Percentiles rank a stretch among this genome's conserved stretches.
These are phyloP conservation scores for Myotis findleyi DNA, from an alignment of 2,797 vertebrate species.

Conservation along the genomic window DNA sequence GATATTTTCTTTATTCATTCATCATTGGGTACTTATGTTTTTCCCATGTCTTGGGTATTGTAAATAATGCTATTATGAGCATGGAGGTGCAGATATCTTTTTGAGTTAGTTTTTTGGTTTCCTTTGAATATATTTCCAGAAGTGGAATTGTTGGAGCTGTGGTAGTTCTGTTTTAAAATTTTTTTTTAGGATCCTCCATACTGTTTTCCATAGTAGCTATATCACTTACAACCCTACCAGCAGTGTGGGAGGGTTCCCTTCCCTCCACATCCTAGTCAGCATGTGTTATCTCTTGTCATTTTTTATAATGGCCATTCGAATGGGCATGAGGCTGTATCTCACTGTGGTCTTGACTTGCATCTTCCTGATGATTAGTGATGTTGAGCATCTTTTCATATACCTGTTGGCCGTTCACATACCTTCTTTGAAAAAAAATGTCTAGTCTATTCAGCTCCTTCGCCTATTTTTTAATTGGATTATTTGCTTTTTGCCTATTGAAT, in stretches of 20 bases:
- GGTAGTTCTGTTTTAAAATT: neutral
- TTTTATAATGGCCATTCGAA: neutral
- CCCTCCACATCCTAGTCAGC: neutral
- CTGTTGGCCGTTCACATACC: neutral
- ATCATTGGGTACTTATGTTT: neutral
- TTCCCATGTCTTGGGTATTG: neutral
- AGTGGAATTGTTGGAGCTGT: neutral
- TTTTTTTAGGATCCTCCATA: neutral
- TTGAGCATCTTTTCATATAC: neutral
- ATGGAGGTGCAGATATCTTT: neutral
- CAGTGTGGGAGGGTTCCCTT: neutral
- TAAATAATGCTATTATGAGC: neutral
- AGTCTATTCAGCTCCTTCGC: neutral
- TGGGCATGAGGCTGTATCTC: neutral
- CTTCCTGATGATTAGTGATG: neutral
- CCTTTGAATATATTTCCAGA: neutral
- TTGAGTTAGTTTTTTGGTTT: neutral
- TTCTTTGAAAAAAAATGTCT: conserved; percentile 14
- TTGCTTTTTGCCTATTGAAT: neutral
- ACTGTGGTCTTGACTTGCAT: neutral
- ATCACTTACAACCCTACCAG: neutral
- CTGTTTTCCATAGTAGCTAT: neutral
- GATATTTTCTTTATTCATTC: neutral
- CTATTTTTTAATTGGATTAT: neutral
- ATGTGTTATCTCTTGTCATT: neutral